These are phyloP conservation scores for Pholis gunnellus DNA, from an alignment of 2,113 vertebrate species.

Conservation along the genomic window DNA sequence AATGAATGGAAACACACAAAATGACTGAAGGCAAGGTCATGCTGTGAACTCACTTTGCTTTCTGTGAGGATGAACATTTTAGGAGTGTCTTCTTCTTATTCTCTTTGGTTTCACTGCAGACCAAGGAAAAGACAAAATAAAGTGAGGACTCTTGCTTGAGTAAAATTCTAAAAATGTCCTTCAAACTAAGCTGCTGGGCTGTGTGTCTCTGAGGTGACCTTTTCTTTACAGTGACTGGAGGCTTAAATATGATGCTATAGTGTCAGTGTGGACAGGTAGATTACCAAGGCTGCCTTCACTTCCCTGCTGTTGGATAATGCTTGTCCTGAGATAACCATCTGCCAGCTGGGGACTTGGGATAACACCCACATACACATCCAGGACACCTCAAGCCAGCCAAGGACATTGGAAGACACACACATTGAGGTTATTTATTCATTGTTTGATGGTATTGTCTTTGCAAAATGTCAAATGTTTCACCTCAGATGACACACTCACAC, in stretches of 20 bases:
- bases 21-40: slow-evolving; percentile 12
- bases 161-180: slow-evolving; percentile 12
- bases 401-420: slow-evolving; percentile 42
- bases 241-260: slow-evolving; percentile 36
- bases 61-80: slow-evolving; percentile 85
- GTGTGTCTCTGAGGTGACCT: slow-evolving; percentile 48
- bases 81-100: slow-evolving; percentile 86
- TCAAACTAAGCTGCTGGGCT: slow-evolving; percentile 15
- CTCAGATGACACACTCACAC: slow-evolving; percentile 46
- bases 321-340: slow-evolving; percentile 72
- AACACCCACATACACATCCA: slow-evolving; percentile 37
- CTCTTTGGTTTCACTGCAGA: slow-evolving; percentile 88
- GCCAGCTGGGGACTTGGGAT: slow-evolving; percentile 61
- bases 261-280: slow-evolving; percentile 51
- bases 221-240: slow-evolving; percentile 36
- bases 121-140: slow-evolving; percentile 39
- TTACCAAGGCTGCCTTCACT: slow-evolving; percentile 39
- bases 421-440: slow-evolving; percentile 60
- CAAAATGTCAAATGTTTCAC: slow-evolving; percentile 68
- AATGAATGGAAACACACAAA: slow-evolving; percentile 19
- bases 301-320: slow-evolving; percentile 67
- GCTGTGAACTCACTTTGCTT: slow-evolving; percentile 87
- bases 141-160: background rate
- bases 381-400: slow-evolving; percentile 39
- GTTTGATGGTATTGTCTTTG: slow-evolving; percentile 54